These are phyloP conservation scores for Sarcophaga variegata DNA, from an alignment of 2,888 invertebrate genomes.

Conservation along the genomic window DNA sequence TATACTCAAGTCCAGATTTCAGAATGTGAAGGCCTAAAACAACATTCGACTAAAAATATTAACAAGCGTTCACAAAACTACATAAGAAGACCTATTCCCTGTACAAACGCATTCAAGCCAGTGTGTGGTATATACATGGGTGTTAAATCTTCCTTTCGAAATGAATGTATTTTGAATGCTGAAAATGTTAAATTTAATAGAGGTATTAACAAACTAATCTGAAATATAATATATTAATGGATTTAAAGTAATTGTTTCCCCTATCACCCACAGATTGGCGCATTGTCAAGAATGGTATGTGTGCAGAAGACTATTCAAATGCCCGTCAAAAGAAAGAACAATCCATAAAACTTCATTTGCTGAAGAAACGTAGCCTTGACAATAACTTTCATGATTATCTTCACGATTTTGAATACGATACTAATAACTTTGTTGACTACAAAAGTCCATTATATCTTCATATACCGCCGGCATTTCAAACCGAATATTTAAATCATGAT, in stretches of 20 bases:
- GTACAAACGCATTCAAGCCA: slow-evolving; percentile 75
- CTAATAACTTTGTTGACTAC: slow-evolving; percentile 29
- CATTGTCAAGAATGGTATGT: slow-evolving; percentile 74
- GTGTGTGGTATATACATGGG: slow-evolving; percentile 76
- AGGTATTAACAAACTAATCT: slow-evolving; percentile 67
- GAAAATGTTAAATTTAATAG: slow-evolving; percentile 75
- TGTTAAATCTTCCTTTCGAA: slow-evolving; percentile 77
- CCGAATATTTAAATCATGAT: slow-evolving; percentile 51
- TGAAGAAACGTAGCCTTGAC: slow-evolving; percentile 72
- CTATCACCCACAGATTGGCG: slow-evolving; percentile 73
- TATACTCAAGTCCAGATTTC: slow-evolving; percentile 15
- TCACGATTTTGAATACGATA: neutral
- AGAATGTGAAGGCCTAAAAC: slow-evolving; percentile 26
- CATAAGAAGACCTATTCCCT: slow-evolving; percentile 72
- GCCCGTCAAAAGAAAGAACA: slow-evolving; percentile 49
- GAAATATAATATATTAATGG: too few species aligned
- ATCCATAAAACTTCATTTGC: slow-evolving; percentile 15
- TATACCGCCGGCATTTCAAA: slow-evolving; percentile 74
- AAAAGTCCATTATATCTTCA: slow-evolving; percentile 65
- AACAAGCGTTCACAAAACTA: too few species aligned
- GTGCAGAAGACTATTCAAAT: slow-evolving; percentile 74
- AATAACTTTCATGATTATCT: slow-evolving; percentile 46
- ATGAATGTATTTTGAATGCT: slow-evolving; percentile 76
- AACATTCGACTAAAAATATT: too few species aligned
- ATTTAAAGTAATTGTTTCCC: too few species aligned